Percentiles rank a stretch among this genome's conserved stretches.
phyloP scores from a whole-genome alignment of 2,888 invertebrate species.

The Acholoe squamosa region DNA sequence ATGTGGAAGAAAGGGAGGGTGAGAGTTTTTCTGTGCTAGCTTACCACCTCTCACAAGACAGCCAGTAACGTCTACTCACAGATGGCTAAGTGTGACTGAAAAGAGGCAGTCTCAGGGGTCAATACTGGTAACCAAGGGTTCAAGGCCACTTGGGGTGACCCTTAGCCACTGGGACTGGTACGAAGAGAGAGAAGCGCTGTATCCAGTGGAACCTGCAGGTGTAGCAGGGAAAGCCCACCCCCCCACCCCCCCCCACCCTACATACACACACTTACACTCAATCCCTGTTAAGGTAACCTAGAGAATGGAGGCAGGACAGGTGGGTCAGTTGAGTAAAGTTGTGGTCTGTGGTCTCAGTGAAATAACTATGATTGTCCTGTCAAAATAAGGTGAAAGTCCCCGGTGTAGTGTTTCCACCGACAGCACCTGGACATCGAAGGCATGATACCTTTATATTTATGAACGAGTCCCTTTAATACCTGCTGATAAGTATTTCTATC shows the following conservation, averaged over 20 bases:
- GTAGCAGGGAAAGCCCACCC: not conserved
- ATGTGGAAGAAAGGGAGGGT: not conserved
- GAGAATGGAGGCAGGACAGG: not conserved
- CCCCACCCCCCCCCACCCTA: not conserved
- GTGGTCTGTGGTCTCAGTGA: not conserved
- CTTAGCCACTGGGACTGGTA: not conserved
- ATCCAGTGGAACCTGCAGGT: not conserved
- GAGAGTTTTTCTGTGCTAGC: not conserved
- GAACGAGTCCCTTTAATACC: too few relatives aligned
- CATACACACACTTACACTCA: too few relatives aligned
- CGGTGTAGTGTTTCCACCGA: not conserved
- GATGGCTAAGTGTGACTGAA: slow-evolving; percentile 36
- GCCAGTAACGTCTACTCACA: slow-evolving; percentile 13
- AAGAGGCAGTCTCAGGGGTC: slow-evolving; percentile 36
- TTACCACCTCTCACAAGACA: not conserved
- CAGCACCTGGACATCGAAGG: not conserved
- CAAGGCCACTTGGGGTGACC: slow-evolving; percentile 37
- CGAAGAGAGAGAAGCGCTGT: not conserved
- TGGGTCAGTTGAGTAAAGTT: not conserved
- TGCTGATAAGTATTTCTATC: too few relatives aligned
- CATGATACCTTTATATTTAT: too few relatives aligned
- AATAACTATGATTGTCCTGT: slow-evolving; percentile 48
- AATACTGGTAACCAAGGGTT: not conserved
- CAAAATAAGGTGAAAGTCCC: not conserved
- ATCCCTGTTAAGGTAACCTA: too few relatives aligned